Evolutionary conservation across 2,888 invertebrate species (phyloP), one percentile per base, ranked within the genome.

Genomic region (Drosophila dives): DNA sequence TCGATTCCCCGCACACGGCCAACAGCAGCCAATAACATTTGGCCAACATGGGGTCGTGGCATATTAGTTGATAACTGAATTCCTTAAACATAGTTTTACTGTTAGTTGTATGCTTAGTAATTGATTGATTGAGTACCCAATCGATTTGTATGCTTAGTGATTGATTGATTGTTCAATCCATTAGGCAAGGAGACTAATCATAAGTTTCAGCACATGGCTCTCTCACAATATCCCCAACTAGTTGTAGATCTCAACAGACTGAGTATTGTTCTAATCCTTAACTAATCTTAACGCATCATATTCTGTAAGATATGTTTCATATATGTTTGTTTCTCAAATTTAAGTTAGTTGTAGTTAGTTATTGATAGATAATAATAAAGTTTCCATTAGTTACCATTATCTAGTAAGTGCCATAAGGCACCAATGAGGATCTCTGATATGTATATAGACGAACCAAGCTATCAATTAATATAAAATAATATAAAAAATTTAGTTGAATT

Each of bases 221-320:
- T 77, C 62, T 78, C 58, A 63, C 59, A 64, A 50, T 59, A 36
- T 53, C 49, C 56, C 32, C 45, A 64, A 59, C 64, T 89, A 89
- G 85, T 89, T 85, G 89, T 85, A 81, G 85, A 89, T 85, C 89
- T 84, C 85, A 85, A 79, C 88, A 88, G 86, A 86, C 86, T 88
- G 88, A 88, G 88, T 87, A 84, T 85, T 75, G 66, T 68, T 73
- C 49, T 67, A 66, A 74, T 64, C 77, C 51, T 66, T 48, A 63
- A 70, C 45, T 67, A 51, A 17, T 26, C 53, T 17, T 50, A 58
- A 60, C 5, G 51, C 29, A 23, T 12, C 51, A 53, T 62, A 3
- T 29, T 32, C 15, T 10, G 10, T 48, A 48, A n/a, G 62, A 34
- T 36, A 33, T n/a, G 5, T 36, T 12, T 15, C 23, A 36, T 6